phyloP scores from a whole-genome alignment of 1,140 invertebrate genomes.

The Saccostrea glomerata region DNA sequence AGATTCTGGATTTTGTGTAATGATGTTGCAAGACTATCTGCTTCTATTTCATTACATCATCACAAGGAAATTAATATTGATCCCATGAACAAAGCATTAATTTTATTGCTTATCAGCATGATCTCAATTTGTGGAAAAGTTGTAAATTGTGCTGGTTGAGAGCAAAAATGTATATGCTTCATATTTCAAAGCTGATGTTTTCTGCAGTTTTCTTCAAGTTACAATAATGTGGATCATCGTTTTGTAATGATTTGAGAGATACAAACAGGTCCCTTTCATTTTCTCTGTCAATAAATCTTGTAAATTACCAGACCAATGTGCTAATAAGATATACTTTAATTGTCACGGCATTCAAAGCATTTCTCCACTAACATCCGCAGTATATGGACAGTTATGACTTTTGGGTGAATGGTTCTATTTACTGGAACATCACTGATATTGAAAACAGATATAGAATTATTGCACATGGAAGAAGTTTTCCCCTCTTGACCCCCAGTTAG shows the following conservation, averaged over 20 bases:
- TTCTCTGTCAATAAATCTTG: not conserved
- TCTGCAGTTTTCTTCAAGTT: not conserved
- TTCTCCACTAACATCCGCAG: not conserved
- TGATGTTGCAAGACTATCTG: not conserved
- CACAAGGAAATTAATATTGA: constrained; percentile 18
- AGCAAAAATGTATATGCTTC: not conserved
- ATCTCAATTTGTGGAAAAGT: constrained; percentile 10
- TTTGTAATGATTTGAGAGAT: not conserved
- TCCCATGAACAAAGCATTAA: constrained; percentile 14
- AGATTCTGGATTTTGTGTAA: not conserved
- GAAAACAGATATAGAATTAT: constrained; percentile 33
- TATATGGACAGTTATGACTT: constrained; percentile 31
- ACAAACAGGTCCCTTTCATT: not conserved
- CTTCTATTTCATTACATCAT: not conserved
- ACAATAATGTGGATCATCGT: too few relatives aligned
- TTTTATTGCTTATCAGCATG: constrained; percentile 20
- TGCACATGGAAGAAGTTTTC: not conserved
- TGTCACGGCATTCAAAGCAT: constrained; percentile 17
- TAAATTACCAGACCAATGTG: constrained; percentile 6
- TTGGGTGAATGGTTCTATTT: constrained; percentile 17
- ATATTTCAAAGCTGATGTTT: not conserved
- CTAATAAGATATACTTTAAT: constrained; percentile 18
- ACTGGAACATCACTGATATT: constrained; percentile 23
- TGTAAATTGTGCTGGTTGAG: not conserved
- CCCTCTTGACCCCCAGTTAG: constrained; percentile 16